Conservation (phyloP, 92 coral and sea anemone genomes). For the Hydrozoanthus gracilis region DNA sequence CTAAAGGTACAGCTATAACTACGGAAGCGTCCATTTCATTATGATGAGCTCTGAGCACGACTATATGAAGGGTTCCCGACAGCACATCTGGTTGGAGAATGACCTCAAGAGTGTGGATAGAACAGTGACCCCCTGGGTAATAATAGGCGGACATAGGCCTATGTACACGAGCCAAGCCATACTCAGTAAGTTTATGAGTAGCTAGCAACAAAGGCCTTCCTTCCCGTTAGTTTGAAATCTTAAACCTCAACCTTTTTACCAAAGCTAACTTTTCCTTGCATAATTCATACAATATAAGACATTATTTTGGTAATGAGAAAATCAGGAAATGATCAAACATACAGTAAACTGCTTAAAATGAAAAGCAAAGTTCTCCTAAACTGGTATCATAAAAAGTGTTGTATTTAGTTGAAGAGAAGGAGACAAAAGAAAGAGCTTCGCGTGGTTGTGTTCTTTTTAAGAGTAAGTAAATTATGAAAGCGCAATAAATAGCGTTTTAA, state of each 20-base stretch:
- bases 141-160: conserved; percentile 77
- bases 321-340: too few species aligned
- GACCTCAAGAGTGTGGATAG: conserved; percentile 76
- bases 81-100: conserved; percentile 75
- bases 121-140: conserved; percentile 73
- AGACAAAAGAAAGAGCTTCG: too few species aligned
- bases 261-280: too few species aligned
- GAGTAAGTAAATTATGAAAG: too few species aligned
- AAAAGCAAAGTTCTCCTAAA: too few species aligned
- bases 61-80: conserved; percentile 70
- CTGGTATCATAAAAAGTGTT: too few species aligned
- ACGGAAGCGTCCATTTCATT: conserved; percentile 82
- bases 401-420: too few species aligned
- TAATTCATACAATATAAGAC: too few species aligned
- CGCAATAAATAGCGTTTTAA: not conserved
- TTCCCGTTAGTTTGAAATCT: not conserved
- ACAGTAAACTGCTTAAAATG: too few species aligned
- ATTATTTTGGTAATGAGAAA: too few species aligned
- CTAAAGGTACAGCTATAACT: conserved; percentile 84
- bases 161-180: conserved; percentile 82
- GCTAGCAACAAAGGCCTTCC: not conserved
- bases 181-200: conserved; percentile 50
- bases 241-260: too few species aligned
- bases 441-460: too few species aligned
- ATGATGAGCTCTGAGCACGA: conserved; percentile 93